Evolutionary conservation across 37 sponge, comb jelly and placozoan genomes (phyloP), one percentile per base, ranked within the genome.

Genomic region (Hexactinellida sp.): DNA sequence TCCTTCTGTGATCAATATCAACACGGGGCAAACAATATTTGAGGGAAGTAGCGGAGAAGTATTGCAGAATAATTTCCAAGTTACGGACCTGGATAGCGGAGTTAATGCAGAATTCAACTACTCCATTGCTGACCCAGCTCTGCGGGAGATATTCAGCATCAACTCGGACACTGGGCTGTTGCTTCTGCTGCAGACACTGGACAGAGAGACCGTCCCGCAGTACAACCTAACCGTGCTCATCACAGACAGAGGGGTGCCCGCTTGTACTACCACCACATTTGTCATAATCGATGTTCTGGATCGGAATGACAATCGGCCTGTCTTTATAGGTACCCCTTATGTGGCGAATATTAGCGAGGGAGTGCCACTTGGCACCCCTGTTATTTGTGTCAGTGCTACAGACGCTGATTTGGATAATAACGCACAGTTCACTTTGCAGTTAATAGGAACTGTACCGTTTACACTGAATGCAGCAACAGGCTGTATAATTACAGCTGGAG

Each of bases 91-190:
- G 1, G 94, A 93, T 36, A 86, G 84, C 25, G 89, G 54, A 32
- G 83, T 63, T 54, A 94, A 94, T 76, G 86, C 85, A 0, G 87
- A 88, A 23, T 86, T 93, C 16, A 83, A 87, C n/a, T 95, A 91
- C 87, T 55, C 90, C 76, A 91, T 95, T 63, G 38, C 91, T 1
- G 25, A 82, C 37, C 90, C 92, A 1, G 90, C 91, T 37, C n/a
- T 52, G 1, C 86, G 84, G 10, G n/a, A 39, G 7, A 36, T 55
- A 30, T 95, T 95, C 89, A 85, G 85, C 85, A 52, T 95, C 28
- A 85, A 90, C 47, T 87, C 89, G 38, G 85, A 10, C 9, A 91
- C 85, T 83, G 95, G 95, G 0, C 37, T 82, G n/a, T 63, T 93
- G 0, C 83, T 55, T 7, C 34, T 85, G 0, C 39, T 41, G 16